Base-by-base conservation (phyloP, 53 echinoderm and acorn worm species). In the Arbacia lixula region DNA sequence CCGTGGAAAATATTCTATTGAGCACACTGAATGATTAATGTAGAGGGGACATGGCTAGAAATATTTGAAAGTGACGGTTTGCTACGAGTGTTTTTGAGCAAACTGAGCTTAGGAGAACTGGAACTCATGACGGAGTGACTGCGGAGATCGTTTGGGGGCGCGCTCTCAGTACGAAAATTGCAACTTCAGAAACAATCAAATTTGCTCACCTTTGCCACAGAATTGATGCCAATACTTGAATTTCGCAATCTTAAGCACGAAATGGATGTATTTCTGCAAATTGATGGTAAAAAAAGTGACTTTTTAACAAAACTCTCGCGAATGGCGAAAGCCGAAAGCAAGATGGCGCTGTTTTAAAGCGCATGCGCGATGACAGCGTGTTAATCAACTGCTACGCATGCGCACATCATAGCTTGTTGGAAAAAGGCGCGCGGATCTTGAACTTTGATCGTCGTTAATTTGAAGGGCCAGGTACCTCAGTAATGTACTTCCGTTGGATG, bases 331-430 rank as follows among this genome's bases (percentile, higher is more conserved):
- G 82, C 63, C 50, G 63, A 81, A 2, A 46, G 82, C 82, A 81
- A 81, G 82, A 81, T 81, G 82, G 82, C 82, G 82, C 82, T 81
- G 41, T 81, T 63, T 20, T 46, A 81, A 30, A 63, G 82, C 82
- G 82, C 82, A 81, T 81, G 82, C 82, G 82, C 29, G 82, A 81
- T 81, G 82, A 81, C 82, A 63, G 58, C 52, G 20, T 14, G 12
- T 26, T 26, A 26, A 26, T 42, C 9, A 4, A 3, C 2, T n/a
- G 0, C 20, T 81, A 64, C 82, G 82, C 82, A 81, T 81, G 82
- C 82, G 82, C 24, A 32, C 4, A 17, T 17, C 6, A 74, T 31
- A 31, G 49, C 34, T n/a, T n/a, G n/a, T 21, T 11, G 22, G 58
- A 5, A 12, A 21, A 57, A 21, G 21, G 5, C 9, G 58, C 58